Conservation (phyloP, 2,797 vertebrate genomes). For the Anabacerthia variegaticeps region DNA sequence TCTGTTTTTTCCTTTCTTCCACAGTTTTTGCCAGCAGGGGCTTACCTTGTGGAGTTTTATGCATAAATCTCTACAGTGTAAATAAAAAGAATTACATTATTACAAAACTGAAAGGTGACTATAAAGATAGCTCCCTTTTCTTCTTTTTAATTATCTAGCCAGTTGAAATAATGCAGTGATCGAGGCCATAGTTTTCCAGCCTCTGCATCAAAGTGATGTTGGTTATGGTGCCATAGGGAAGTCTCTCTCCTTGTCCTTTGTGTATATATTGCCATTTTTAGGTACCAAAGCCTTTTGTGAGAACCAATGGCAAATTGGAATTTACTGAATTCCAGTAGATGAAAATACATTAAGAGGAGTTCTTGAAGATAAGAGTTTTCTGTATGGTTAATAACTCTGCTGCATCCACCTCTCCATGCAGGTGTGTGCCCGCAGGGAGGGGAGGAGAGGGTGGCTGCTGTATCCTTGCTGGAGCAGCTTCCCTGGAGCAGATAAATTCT, state of each 20-base stretch:
- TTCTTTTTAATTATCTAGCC: background rate
- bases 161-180: constrained; percentile 8
- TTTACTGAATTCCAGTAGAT: constrained; percentile 22
- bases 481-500: background rate
- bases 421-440: background rate
- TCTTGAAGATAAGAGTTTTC: constrained; percentile 12
- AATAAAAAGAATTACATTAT: constrained; percentile 46
- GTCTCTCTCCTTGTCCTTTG: background rate
- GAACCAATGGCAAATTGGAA: background rate
- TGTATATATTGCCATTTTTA: background rate
- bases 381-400: constrained; percentile 26
- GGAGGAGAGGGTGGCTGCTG: background rate
- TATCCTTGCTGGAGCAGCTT: background rate
- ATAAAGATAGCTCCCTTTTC: background rate
- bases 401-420: background rate
- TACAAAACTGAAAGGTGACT: background rate
- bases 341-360: background rate
- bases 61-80: background rate
- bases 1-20: background rate
- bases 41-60: background rate
- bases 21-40: constrained; percentile 1
- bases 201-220: background rate
- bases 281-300: background rate
- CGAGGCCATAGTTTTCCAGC: background rate
- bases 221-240: background rate